Conservation (phyloP, 30 jellyfish, hydroid and myxozoan species). For the Haliclystus octoradiatus region DNA sequence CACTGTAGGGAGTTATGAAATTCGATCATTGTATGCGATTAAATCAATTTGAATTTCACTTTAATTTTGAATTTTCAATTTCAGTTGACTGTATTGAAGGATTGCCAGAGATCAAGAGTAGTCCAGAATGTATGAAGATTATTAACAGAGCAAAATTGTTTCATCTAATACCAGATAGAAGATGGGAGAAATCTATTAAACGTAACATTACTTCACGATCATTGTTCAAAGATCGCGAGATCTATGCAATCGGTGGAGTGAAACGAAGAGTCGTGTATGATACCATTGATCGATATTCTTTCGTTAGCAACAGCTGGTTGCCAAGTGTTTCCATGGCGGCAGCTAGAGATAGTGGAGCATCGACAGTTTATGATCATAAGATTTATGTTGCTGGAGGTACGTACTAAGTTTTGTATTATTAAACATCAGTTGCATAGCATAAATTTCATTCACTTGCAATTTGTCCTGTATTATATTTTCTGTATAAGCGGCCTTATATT, state of each 20-base stretch:
- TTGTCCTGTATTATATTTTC: too few species aligned
- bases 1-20: too few species aligned
- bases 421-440: too few species aligned
- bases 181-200: background rate
- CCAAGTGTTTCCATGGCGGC: slow-evolving; percentile 8
- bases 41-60: too few species aligned
- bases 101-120: slow-evolving; percentile 26
- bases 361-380: slow-evolving; percentile 49
- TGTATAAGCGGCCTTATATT: too few species aligned
- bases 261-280: slow-evolving; percentile 46
- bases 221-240: slow-evolving; percentile 27
- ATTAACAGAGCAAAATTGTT: slow-evolving; percentile 40
- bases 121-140: slow-evolving; percentile 27
- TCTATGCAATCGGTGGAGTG: slow-evolving; percentile 65
- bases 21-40: too few species aligned
- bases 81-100: slow-evolving; percentile 61
- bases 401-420: too few species aligned
- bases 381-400: slow-evolving; percentile 72
- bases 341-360: slow-evolving; percentile 64
- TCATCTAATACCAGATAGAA: slow-evolving; percentile 45
- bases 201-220: slow-evolving; percentile 23
- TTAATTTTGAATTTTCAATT: too few species aligned
- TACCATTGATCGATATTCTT: slow-evolving; percentile 35
- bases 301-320: slow-evolving; percentile 29
- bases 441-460: too few species aligned